These are phyloP conservation scores for Bombus confusus DNA, from an alignment of 1,140 invertebrate genomes.

Conservation along the genomic window DNA sequence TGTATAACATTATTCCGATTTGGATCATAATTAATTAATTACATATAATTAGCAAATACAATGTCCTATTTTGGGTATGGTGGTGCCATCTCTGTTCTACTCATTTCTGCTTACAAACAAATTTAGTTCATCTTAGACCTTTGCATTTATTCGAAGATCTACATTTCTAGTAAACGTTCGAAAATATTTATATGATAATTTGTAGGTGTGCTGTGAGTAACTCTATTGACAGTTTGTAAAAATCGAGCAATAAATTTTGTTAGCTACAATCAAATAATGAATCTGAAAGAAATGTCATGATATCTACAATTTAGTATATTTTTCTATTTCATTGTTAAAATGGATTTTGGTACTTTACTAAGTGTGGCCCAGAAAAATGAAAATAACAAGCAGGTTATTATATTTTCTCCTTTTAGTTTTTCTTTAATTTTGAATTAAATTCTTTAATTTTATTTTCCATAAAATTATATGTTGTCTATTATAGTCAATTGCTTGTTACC, in stretches of 20 bases:
- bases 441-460: neutral
- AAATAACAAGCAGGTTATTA: slow-evolving; percentile 67
- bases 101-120: neutral
- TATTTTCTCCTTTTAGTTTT: slow-evolving; percentile 24
- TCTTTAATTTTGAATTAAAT: neutral
- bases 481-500: slow-evolving; percentile 85
- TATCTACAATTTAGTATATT: slow-evolving; percentile 11
- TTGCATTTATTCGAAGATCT: neutral
- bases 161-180: neutral
- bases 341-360: slow-evolving; percentile 86
- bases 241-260: neutral
- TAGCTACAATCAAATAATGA: neutral
- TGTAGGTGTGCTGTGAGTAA: neutral
- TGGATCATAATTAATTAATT: too few relatives aligned
- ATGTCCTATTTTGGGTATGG: too few relatives aligned
- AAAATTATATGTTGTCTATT: slow-evolving; percentile 48
- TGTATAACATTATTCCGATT: too few relatives aligned
- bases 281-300: neutral
- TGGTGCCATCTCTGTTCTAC: too few relatives aligned
- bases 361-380: slow-evolving; percentile 85
- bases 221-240: neutral
- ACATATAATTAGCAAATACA: too few relatives aligned
- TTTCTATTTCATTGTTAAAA: slow-evolving; percentile 61
- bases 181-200: slow-evolving; percentile 19
- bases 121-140: neutral